Conservation (phyloP, 2,888 invertebrate genomes). For the Drosophila diplacantha region DNA sequence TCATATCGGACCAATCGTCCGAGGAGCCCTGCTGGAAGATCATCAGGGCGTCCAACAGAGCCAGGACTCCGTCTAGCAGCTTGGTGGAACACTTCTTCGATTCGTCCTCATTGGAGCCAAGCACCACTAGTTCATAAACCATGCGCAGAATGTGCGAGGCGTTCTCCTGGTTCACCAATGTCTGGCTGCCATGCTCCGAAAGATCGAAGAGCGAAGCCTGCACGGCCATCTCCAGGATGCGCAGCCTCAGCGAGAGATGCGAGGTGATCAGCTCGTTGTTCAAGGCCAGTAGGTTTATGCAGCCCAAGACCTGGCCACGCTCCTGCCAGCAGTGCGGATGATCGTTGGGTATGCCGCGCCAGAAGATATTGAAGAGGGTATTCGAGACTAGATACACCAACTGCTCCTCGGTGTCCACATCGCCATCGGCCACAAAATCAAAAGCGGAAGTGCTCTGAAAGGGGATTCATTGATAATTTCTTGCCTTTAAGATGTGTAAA, state of each 20-base stretch:
- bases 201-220: conserved; percentile 81
- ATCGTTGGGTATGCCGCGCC: conserved; percentile 81
- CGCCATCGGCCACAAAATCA: conserved; percentile 74
- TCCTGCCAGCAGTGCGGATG: conserved; percentile 81
- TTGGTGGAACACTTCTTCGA: conserved; percentile 79
- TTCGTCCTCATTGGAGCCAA: conserved; percentile 79
- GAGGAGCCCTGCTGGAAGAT: conserved; percentile 80
- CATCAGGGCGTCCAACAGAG: conserved; percentile 79
- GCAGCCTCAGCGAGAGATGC: conserved; percentile 79
- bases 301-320: conserved; percentile 81
- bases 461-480: rapidly evolving
- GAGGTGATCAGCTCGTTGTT: conserved; percentile 80
- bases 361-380: conserved; percentile 80
- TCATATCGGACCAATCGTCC: conserved; percentile 81
- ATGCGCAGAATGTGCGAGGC: conserved; percentile 80
- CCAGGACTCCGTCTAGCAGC: conserved; percentile 80
- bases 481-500: neutral
- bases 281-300: conserved; percentile 80
- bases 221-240: conserved; percentile 81
- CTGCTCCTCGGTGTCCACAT: conserved; percentile 79
- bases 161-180: conserved; percentile 79
- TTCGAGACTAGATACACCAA: conserved; percentile 80
- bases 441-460: conserved; percentile 58
- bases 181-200: conserved; percentile 79
- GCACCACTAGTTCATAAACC: conserved; percentile 80